These are phyloP conservation scores for Myripristis murdjan DNA, from an alignment of 2,797 vertebrate genomes.

Conservation along the genomic window DNA sequence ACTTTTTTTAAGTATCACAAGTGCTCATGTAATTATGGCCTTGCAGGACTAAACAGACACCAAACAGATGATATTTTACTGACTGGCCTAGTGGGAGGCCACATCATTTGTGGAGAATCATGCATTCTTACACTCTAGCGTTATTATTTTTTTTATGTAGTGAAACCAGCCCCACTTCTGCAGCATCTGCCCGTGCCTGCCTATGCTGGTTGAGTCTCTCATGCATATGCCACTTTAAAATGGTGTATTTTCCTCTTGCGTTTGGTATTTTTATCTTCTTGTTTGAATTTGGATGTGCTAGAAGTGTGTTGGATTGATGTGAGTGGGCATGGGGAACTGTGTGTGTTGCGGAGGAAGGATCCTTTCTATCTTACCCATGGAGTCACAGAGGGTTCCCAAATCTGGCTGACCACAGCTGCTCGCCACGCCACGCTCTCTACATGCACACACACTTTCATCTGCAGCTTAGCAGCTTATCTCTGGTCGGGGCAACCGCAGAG, in stretches of 20 bases:
- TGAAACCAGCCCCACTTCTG: neutral
- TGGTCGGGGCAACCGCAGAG: conserved; percentile 65
- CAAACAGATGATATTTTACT: neutral
- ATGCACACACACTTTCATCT: conserved; percentile 80
- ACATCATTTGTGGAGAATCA: neutral
- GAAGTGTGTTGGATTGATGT: conserved; percentile 30
- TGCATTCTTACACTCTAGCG: neutral
- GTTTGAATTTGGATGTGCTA: conserved; percentile 8
- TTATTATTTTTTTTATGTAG: neutral
- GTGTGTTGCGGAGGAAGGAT: conserved; percentile 12
- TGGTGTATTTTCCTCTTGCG: conserved; percentile 9
- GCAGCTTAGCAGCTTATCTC: conserved; percentile 83
- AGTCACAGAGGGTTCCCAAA: conserved; percentile 66
- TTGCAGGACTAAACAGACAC: conserved; percentile 15
- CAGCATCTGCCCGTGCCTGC: neutral
- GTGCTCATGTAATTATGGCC: neutral
- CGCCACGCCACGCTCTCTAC: conserved; percentile 69
- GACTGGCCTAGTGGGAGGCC: neutral
- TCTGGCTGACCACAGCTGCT: conserved; percentile 76
- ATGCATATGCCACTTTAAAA: neutral
- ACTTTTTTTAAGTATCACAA: no score
- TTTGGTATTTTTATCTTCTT: conserved; percentile 6
- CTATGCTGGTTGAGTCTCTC: neutral
- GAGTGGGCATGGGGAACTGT: neutral
- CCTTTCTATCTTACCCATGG: conserved; percentile 37